phyloP scores from a whole-genome alignment of 1,140 invertebrate species.

The Plodia interpunctella region DNA sequence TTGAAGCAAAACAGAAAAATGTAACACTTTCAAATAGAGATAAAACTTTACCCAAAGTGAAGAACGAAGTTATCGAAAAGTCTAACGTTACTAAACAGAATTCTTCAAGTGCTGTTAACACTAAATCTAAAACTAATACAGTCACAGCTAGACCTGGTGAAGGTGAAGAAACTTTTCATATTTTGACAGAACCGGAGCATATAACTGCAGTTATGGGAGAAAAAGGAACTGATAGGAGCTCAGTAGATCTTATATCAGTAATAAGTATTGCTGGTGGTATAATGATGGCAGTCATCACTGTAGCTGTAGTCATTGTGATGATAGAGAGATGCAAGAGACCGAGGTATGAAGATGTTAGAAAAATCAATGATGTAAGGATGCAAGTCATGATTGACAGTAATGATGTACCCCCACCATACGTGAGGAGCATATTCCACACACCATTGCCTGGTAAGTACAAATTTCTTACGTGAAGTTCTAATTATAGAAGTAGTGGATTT shows the following conservation, averaged over 20 bases:
- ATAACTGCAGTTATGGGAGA: conserved; percentile 73
- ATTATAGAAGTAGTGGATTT: too few relatives aligned
- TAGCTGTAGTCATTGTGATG: conserved; percentile 71
- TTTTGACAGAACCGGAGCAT: conserved; percentile 76
- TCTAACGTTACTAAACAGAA: conserved; percentile 40
- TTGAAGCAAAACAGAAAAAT: conserved; percentile 18
- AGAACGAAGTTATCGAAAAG: conserved; percentile 24
- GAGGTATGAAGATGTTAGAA: conserved; percentile 60
- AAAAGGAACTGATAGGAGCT: conserved; percentile 56
- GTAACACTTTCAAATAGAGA: conserved; percentile 10
- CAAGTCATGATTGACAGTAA: conserved; percentile 69
- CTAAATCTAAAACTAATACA: conserved; percentile 34
- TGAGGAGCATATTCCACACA: conserved; percentile 77
- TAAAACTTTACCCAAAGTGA: not conserved
- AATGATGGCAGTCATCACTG: conserved; percentile 70
- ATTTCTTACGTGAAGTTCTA: not conserved
- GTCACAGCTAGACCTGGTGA: conserved; percentile 44
- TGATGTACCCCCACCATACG: conserved; percentile 63
- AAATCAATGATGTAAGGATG: conserved; percentile 66
- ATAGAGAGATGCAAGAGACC: conserved; percentile 63
- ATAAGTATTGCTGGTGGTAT: conserved; percentile 71
- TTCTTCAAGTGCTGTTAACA: conserved; percentile 25
- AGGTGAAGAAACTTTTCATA: conserved; percentile 70
- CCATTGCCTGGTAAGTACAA: conserved; percentile 76
- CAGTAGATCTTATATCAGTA: conserved; percentile 67